Percentiles rank a stretch among this genome's conserved stretches.
phyloP scores from a whole-genome alignment of 2,797 vertebrate genomes.

The Falco rusticolus region DNA sequence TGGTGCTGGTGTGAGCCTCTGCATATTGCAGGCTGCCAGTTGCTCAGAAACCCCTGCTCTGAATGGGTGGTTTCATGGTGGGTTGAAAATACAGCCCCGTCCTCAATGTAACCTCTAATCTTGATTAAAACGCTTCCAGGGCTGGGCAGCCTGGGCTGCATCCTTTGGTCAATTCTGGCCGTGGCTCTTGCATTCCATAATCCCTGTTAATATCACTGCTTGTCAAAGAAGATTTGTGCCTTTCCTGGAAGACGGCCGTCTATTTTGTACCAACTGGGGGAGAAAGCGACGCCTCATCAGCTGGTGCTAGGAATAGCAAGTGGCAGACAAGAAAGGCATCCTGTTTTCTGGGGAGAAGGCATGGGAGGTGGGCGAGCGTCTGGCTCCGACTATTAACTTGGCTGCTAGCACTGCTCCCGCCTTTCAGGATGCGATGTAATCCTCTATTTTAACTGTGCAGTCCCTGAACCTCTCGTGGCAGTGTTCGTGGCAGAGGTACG shows the following conservation, averaged over 20 bases:
- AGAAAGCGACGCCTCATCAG: not conserved
- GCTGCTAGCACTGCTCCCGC: not conserved
- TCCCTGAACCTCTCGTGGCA: not conserved
- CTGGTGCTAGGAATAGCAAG: not conserved
- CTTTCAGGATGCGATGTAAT: not conserved
- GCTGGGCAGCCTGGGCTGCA: not conserved
- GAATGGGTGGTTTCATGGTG: not conserved
- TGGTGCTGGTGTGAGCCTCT: not conserved
- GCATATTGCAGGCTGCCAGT: not conserved
- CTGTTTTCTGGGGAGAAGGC: conserved; percentile 25
- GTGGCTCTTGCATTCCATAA: conserved; percentile 31
- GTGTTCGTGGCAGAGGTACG: not conserved
- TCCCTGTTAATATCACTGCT: conserved; percentile 60
- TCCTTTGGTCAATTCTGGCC: not conserved
- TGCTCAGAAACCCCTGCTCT: not conserved
- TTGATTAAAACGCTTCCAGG: conserved; percentile 27
- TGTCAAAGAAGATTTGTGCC: conserved; percentile 65
- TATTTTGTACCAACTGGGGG: not conserved
- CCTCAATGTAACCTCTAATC: not conserved
- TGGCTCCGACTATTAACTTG: not conserved
- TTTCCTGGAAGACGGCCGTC: conserved; percentile 23
- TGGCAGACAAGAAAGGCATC: conserved; percentile 41
- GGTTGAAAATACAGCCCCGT: not conserved
- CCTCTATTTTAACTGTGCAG: not conserved
- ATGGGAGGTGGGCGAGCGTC: not conserved